Percentiles rank a stretch among this genome's conserved stretches.
These are phyloP conservation scores for Macroramphosus scolopax DNA, from an alignment of 2,797 vertebrate genomes.

Conservation along the genomic window DNA sequence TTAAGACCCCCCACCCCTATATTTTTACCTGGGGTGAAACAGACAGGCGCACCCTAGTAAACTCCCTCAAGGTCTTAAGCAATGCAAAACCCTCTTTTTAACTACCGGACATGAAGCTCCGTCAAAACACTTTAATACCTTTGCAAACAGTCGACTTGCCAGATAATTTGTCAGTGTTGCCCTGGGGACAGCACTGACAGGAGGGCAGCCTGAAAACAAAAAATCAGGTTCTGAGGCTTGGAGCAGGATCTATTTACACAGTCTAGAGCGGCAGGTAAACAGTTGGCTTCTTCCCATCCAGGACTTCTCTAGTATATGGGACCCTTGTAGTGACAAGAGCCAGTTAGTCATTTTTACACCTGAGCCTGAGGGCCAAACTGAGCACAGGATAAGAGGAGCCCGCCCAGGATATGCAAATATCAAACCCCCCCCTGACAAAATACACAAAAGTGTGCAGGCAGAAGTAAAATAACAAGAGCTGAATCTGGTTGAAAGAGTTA, in stretches of 20 bases:
- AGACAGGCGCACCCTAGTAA: background rate
- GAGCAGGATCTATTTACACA: constrained; percentile 55
- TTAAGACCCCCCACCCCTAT: background rate
- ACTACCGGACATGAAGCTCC: constrained; percentile 15
- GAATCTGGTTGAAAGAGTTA: constrained; percentile 7
- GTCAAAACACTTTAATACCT: constrained; percentile 38
- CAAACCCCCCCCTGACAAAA: constrained; percentile 20
- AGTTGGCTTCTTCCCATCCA: constrained; percentile 60
- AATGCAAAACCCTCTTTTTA: constrained; percentile 4
- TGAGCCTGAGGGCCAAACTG: constrained; percentile 64
- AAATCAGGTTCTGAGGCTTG: constrained; percentile 25
- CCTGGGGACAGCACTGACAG: constrained; percentile 31
- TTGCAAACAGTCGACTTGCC: constrained; percentile 46
- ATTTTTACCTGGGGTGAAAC: constrained; percentile 27
- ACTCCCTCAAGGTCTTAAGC: constrained; percentile 10
- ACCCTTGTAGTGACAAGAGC: constrained; percentile 43
- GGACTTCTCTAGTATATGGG: constrained; percentile 52
- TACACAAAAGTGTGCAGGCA: constrained; percentile 25
- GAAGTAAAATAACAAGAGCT: constrained; percentile 26
- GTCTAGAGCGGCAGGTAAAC: constrained; percentile 67
- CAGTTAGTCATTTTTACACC: constrained; percentile 57
- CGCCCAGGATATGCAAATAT: constrained; percentile 76
- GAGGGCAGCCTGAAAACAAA: constrained; percentile 17
- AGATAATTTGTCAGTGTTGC: constrained; percentile 16
- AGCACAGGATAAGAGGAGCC: constrained; percentile 53